A percentile compares a stretch with the other conserved stretches of the same genome.
Conservation (phyloP, 2,888 invertebrate species). For the Agonopterix alstromeriana region DNA sequence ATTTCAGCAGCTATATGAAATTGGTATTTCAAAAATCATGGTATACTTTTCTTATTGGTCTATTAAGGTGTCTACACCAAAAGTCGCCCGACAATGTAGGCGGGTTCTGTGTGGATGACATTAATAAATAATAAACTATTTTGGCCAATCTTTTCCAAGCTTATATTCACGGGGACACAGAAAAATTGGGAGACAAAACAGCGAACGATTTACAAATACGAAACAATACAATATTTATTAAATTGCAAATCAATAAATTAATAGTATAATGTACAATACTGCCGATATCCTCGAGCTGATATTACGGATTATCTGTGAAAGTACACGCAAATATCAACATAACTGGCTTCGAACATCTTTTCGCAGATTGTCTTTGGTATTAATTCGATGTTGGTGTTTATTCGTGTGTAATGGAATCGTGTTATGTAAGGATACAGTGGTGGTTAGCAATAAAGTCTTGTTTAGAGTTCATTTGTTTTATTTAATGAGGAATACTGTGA, state of each 20-base stretch:
- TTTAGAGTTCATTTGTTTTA: conserved; percentile 37
- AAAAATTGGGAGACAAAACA: no score
- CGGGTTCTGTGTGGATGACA: background rate
- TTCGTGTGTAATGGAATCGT: conserved; percentile 10
- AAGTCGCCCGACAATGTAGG: background rate
- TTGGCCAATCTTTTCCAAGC: no score
- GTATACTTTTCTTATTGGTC: background rate
- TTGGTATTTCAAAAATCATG: background rate
- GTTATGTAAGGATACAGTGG: conserved; percentile 49
- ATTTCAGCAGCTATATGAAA: background rate
- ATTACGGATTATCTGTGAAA: conserved; percentile 30
- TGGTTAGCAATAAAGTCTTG: conserved; percentile 59
- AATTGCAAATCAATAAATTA: conserved; percentile 22
- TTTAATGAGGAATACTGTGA: no score
- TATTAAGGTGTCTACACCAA: no score
- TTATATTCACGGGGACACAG: no score
- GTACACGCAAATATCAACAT: conserved; percentile 38
- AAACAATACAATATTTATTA: background rate
- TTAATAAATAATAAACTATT: no score
- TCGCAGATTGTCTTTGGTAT: conserved; percentile 25
- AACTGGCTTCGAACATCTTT: conserved; percentile 59
- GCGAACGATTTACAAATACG: no score
- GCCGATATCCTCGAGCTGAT: conserved; percentile 40
- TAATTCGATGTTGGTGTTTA: conserved; percentile 21
- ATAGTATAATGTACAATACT: conserved; percentile 26